phyloP scores from a whole-genome alignment of 2,888 invertebrate genomes.

The Oxycera nigricornis region DNA sequence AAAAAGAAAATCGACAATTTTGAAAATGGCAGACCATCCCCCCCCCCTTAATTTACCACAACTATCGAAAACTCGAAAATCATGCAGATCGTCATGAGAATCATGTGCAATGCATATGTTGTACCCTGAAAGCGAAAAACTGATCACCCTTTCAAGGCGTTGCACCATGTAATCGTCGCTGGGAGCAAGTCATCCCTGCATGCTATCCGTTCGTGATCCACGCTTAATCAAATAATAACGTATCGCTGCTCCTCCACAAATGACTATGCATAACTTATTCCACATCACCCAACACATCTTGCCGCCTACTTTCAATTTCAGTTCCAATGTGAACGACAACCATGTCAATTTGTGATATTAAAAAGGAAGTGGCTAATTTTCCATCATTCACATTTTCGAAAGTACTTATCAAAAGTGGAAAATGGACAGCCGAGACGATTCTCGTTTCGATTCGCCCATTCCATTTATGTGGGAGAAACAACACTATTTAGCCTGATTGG shows the following conservation, averaged over 20 bases:
- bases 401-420: conserved; percentile 6
- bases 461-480: neutral
- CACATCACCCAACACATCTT: conserved; percentile 14
- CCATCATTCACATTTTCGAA: conserved; percentile 24
- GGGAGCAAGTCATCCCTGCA: no score
- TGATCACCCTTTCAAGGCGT: no score
- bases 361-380: conserved; percentile 40
- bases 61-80: no score
- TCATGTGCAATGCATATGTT: no score
- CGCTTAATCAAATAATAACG: neutral
- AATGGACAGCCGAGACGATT: neutral
- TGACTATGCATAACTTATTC: neutral
- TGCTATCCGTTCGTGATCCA: neutral
- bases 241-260: neutral
- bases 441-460: neutral
- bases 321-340: conserved; percentile 34
- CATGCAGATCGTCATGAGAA: no score
- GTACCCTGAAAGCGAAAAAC: no score
- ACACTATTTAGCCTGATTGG: no score
- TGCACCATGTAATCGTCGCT: no score
- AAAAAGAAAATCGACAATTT: no score
- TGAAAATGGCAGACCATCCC: no score
- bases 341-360: conserved; percentile 29
- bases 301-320: conserved; percentile 39
- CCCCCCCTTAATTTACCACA: no score